Evolutionary conservation across 2,888 invertebrate genomes (phyloP).

Genomic region (Nephrotoma guestfalica): DNA sequence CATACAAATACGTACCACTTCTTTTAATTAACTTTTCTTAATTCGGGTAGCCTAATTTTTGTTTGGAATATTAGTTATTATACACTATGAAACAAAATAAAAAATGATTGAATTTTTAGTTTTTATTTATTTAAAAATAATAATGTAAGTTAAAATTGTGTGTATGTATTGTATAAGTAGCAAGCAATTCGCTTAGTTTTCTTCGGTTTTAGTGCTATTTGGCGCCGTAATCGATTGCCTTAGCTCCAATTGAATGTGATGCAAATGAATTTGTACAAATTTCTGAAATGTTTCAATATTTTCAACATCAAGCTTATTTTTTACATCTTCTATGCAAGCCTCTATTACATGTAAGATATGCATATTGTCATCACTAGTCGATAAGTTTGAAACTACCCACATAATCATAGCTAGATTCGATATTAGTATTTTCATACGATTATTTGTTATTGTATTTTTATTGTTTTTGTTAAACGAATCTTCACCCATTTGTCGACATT

Average conservation of each 20-base stretch:
- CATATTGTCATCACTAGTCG: conserved; percentile 62
- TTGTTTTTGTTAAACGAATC: conserved; percentile 64
- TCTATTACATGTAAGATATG: conserved; percentile 82
- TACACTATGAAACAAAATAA: no score
- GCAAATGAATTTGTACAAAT: conserved; percentile 78
- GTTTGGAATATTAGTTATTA: no score
- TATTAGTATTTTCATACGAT: conserved; percentile 59
- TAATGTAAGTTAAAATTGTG: background rate
- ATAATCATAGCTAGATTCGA: conserved; percentile 80
- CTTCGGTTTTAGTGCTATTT: background rate
- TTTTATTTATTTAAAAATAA: background rate
- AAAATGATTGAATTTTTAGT: background rate
- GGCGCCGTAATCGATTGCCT: conserved; percentile 14
- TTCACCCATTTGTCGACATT: conserved; percentile 71
- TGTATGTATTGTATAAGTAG: background rate
- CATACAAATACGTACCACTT: no score
- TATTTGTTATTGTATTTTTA: conserved; percentile 40
- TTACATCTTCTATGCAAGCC: conserved; percentile 82
- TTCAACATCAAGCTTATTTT: conserved; percentile 55
- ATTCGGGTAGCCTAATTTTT: no score
- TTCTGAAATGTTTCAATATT: conserved; percentile 73
- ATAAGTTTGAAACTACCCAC: conserved; percentile 33
- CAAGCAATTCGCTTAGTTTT: background rate
- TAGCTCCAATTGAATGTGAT: conserved; percentile 26
- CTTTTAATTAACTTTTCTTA: no score